A percentile compares a stretch with the other conserved stretches of the same genome.
Conservation (phyloP, 2,797 vertebrate genomes). For the Octomys mimax region DNA sequence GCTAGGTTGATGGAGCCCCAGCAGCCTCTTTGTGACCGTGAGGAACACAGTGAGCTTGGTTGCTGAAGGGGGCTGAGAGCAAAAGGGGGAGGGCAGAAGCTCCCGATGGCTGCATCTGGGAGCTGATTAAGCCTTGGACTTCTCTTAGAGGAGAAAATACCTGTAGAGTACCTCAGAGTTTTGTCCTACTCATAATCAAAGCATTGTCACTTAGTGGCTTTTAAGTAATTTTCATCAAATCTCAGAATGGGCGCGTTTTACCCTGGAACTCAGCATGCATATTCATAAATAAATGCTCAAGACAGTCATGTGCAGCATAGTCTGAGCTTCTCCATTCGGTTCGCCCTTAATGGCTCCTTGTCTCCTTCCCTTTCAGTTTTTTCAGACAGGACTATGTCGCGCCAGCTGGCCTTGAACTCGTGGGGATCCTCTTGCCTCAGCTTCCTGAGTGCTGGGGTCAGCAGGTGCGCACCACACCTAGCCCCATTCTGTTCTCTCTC, state of each 20-base stretch:
- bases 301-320: accelerated
- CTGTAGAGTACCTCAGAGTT: not conserved
- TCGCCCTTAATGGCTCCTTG: not conserved
- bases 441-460: not conserved
- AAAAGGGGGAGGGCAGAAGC: not conserved
- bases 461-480: not conserved
- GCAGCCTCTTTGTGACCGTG: not conserved
- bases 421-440: not conserved
- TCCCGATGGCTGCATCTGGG: accelerated
- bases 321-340: not conserved
- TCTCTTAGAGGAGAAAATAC: not conserved
- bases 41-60: not conserved
- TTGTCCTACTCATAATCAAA: not conserved
- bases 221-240: not conserved
- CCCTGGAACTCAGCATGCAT: not conserved
- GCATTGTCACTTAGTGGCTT: not conserved
- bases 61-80: not conserved
- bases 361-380: not conserved
- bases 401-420: not conserved
- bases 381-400: not conserved
- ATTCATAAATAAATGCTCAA: not conserved
- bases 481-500: not conserved
- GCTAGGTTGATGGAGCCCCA: not conserved
- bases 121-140: not conserved
- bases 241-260: not conserved